Base-by-base conservation (phyloP, 2,888 invertebrate genomes). In the Clepsis dumicolana region DNA sequence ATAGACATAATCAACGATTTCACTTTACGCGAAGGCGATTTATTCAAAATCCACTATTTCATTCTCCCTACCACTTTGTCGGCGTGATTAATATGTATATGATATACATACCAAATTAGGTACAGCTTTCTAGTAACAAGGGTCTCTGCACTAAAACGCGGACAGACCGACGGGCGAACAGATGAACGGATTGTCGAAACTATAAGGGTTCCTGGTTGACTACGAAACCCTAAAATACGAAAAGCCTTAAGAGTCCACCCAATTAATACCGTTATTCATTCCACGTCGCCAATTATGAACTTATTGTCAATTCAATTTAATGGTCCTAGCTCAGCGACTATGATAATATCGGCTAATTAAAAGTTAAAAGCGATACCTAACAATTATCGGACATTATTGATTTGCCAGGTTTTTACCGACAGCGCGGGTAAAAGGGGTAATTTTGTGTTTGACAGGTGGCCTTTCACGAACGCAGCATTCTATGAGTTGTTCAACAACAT, bases 381-480 rank as follows among this genome's bases (percentile, higher is more conserved):
- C 64, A 53, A 65, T 59, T 57, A 64, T 35, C 68, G 52, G 59
- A 52, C 59, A 59, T 68, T 68, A 64, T 68, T 64, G 63, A 68
- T 68, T 64, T 64, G 68, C 68, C 57, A 52, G 2, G 41, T 59
- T 63, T 59, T 53, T 59, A 24, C 63, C 41, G 16, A 52, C n/a
- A 16, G 35, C 16, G 0, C 10, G 18, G 18, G 25, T 10, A 16
- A 41, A 67, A 41, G 68, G 62, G 63, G 67, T 52, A 63, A 63
- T 67, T 72, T 73, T 73, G 71, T 74, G 69, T 71, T 64, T 80
- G 87, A 82, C 88, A 85, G 85, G 77, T 89, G 89, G 82, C 88
- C 87, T 89, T 88, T 89, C 87, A 87, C 86, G 87, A 85, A 82
- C 68, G 75, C 65, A 69, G 71, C 70, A 73, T 69, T 72, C 72